Base-by-base conservation (phyloP, 2,113 vertebrate species). In the Cynopterus brachyotis region DNA sequence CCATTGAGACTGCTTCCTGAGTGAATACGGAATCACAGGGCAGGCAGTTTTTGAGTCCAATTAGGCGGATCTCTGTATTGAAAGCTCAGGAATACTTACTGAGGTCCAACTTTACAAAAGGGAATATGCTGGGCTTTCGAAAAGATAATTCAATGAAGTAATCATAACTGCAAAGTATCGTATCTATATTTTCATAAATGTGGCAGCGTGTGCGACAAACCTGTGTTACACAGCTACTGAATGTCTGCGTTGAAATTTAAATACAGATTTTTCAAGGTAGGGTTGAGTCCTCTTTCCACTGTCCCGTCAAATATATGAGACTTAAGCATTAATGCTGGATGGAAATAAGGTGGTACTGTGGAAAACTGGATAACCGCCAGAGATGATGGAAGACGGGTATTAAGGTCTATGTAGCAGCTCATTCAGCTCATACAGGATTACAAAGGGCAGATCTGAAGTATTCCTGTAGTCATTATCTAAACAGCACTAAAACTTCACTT, bases 381-480 rank as follows among this genome's bases (percentile, higher is more conserved):
- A 42, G 72, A 50, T 17, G 47, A 72, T 19, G 40, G 37, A 59
- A 83, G 62, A 42, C 22, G 12, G 55, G 82, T 4, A 45, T 47
- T 15, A 73, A 93, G 37, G 37, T 35, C 64, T 30, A 12, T 16
- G 6, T 1, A 45, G 30, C 75, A 55, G 28, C 26, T 53, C 24
- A 72, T 26, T 73, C 24, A 55, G 72, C 47, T 75, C 69, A 26
- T 75, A 37, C 37, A 59, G 73, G 19, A 42, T 78, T 50, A 57
- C 57, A 95, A 89, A 89, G 57, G 28, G 26, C 19, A 64, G 66
- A 57, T 6, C 3, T 59, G 69, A 89, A 78, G 30, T 20, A 80
- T n/a, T 87, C 59, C 93, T 89, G 37, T 32, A 87, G 72, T 69
- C 69, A 62, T 84, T 89, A 92, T 40, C 17, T 87, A 89, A 94